Conservation (phyloP, 2,888 invertebrate species). For the Agrypnus murinus region DNA sequence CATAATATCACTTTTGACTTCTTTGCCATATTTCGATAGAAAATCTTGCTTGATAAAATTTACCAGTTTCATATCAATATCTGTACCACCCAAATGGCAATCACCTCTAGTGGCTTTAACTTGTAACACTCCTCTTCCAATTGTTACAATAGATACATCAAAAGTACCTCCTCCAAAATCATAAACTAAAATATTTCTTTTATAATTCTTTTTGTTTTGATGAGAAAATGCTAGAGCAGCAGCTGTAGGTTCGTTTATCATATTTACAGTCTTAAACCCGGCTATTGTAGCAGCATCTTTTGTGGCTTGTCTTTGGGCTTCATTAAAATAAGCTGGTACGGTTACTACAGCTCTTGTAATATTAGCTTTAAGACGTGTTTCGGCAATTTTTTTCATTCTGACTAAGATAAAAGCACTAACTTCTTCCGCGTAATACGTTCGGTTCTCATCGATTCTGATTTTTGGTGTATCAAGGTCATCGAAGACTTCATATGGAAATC, state of each 20-base stretch:
- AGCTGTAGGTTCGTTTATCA: conserved; percentile 88
- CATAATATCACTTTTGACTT: conserved; percentile 40
- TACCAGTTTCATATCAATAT: conserved; percentile 57
- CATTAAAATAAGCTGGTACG: conserved; percentile 61
- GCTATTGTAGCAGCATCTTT: conserved; percentile 69
- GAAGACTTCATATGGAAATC: conserved; percentile 54
- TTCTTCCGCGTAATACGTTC: conserved; percentile 53
- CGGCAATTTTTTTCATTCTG: conserved; percentile 52
- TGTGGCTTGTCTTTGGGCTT: conserved; percentile 58
- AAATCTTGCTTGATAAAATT: conserved; percentile 48
- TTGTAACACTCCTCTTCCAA: conserved; percentile 44
- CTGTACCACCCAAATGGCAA: conserved; percentile 59
- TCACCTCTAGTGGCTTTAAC: conserved; percentile 58
- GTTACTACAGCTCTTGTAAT: conserved; percentile 59
- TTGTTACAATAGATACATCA: conserved; percentile 57
- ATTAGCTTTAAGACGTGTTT: conserved; percentile 45
- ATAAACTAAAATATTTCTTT: conserved; percentile 54
- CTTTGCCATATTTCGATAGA: conserved; percentile 47
- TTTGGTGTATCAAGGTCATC: conserved; percentile 50
- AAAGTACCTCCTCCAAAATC: conserved; percentile 61
- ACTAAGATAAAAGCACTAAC: conserved; percentile 54
- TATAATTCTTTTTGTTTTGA: conserved; percentile 44
- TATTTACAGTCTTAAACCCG: conserved; percentile 85
- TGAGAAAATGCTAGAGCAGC: conserved; percentile 71
- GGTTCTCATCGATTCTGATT: conserved; percentile 42